A percentile compares a stretch with the other conserved stretches of the same genome.
Conservation (phyloP, 1,140 invertebrate species). For the Caenorhabditis latens region DNA sequence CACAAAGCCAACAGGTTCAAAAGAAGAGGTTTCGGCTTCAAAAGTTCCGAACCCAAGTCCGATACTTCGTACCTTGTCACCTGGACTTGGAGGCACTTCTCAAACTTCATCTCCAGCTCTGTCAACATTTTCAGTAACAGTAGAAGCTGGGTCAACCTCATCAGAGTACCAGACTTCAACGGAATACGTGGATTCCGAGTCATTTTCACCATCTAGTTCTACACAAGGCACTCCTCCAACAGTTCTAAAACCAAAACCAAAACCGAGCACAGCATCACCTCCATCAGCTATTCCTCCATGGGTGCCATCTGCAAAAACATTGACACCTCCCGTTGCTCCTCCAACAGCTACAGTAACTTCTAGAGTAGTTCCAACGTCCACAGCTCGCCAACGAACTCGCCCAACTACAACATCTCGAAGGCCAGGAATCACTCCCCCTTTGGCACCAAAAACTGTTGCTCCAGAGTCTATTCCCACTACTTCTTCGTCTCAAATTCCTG, state of each 20-base stretch:
- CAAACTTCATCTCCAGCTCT: neutral
- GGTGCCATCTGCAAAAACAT: neutral
- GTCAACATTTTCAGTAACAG: neutral
- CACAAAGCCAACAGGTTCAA: neutral
- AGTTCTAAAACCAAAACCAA: neutral
- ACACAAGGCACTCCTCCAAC: neutral
- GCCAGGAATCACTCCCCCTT: slow-evolving; percentile 23
- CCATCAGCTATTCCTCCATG: neutral
- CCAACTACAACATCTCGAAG: neutral
- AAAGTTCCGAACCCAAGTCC: neutral
- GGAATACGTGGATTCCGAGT: neutral
- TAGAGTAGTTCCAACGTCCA: neutral
- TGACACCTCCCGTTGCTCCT: neutral
- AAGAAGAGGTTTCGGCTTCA: neutral
- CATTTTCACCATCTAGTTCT: neutral
- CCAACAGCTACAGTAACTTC: neutral
- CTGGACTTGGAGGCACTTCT: neutral
- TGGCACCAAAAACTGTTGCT: neutral
- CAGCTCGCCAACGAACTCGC: neutral
- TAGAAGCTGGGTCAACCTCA: neutral
- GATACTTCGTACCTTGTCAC: neutral
- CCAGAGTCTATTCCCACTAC: neutral
- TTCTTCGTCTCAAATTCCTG: neutral
- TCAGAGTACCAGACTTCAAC: neutral
- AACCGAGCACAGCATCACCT: neutral